These are phyloP conservation scores for Falcaria lacertinaria DNA, from an alignment of 2,888 invertebrate species.

Conservation along the genomic window DNA sequence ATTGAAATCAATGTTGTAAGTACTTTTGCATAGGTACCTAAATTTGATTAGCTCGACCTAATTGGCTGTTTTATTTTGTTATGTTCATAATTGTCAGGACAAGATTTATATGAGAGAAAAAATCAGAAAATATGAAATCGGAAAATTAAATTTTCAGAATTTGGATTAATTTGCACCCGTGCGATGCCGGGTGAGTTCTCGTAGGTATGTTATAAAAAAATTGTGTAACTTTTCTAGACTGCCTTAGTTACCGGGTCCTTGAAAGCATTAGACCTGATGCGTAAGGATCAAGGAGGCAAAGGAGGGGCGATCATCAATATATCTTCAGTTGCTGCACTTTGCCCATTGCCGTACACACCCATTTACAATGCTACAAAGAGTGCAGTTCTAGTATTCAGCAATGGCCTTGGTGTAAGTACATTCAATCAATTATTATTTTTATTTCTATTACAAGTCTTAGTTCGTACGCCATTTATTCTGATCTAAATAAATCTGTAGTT, in stretches of 20 bases:
- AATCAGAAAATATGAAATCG: no score
- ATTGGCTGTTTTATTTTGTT: no score
- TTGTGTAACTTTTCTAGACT: conserved; percentile 25
- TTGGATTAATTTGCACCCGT: no score
- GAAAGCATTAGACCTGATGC: conserved; percentile 37
- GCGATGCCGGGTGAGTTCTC: no score
- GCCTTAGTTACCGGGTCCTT: conserved; percentile 30
- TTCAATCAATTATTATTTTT: not conserved
- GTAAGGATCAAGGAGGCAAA: conserved; percentile 31
- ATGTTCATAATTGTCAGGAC: no score
- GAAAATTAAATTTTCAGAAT: no score
- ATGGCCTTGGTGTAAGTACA: conserved; percentile 32
- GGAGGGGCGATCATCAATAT: conserved; percentile 42
- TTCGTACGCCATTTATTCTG: no score
- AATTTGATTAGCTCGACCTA: not conserved
- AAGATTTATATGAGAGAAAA: no score
- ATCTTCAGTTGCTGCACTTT: conserved; percentile 28
- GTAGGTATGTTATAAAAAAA: no score
- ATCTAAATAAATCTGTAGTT: no score
- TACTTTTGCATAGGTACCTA: not conserved
- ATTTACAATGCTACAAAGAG: conserved; percentile 35
- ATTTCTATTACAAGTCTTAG: no score
- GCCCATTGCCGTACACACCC: conserved; percentile 14
- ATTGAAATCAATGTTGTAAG: conserved; percentile 12
- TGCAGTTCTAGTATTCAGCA: conserved; percentile 36